These are phyloP conservation scores for Xenops minutus DNA, from an alignment of 2,797 vertebrate genomes.

Conservation along the genomic window DNA sequence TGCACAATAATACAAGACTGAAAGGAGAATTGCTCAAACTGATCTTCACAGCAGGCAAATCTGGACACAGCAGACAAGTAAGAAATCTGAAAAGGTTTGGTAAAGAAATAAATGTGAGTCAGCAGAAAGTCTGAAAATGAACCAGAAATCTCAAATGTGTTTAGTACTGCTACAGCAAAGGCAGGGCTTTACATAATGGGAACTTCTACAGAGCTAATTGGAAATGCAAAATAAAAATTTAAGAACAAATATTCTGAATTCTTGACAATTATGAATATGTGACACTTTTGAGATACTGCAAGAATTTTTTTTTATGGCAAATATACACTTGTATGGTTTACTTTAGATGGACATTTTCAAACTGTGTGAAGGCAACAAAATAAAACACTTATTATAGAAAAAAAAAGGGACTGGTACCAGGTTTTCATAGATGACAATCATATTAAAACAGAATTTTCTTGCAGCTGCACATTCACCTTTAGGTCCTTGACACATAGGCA, in stretches of 20 bases:
- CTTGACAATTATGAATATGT: background rate
- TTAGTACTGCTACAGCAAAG: background rate
- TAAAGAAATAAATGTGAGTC: background rate
- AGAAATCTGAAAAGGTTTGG: background rate
- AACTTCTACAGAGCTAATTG: background rate
- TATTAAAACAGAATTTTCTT: background rate
- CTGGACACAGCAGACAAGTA: background rate
- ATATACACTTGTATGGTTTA: background rate
- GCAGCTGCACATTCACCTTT: constrained; percentile 7
- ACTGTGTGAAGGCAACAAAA: background rate
- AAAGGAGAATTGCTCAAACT: background rate
- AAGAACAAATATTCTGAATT: background rate
- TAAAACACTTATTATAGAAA: background rate
- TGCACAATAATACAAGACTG: background rate
- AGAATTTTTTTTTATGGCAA: background rate
- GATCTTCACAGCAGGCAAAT: background rate
- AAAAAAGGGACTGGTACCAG: background rate
- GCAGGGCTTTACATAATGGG: background rate
- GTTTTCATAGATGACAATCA: background rate
- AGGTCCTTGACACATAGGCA: background rate
- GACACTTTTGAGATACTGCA: background rate
- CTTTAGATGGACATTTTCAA: background rate
- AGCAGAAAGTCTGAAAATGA: background rate
- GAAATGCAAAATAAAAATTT: background rate
- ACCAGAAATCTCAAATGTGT: background rate